Evolutionary conservation across 2,888 invertebrate genomes (phyloP).

Genomic region (Ophion ventricosus): DNA sequence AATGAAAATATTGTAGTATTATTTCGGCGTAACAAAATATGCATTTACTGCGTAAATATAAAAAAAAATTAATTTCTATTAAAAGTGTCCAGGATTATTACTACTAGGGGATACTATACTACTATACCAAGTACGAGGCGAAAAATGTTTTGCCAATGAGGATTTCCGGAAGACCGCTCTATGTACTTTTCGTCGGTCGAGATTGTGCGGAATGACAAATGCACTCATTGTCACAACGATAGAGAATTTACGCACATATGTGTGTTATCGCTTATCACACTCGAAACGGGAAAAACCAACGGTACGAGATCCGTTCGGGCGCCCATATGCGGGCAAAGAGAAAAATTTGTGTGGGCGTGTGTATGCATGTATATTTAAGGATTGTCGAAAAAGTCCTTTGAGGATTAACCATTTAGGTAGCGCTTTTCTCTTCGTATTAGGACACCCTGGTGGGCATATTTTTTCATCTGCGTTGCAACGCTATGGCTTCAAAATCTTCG

Average conservation of each 20-base stretch:
- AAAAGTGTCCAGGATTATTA: too few relatives aligned
- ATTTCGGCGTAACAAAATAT: too few relatives aligned
- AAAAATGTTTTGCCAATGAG: neutral
- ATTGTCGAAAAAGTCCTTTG: conserved; percentile 20
- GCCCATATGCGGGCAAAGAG: conserved; percentile 9
- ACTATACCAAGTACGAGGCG: neutral
- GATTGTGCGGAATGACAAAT: conserved; percentile 26
- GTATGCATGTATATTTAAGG: conserved; percentile 7
- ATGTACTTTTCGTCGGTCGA: neutral
- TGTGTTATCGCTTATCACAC: conserved; percentile 51
- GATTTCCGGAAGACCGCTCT: neutral
- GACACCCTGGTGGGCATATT: conserved; percentile 12
- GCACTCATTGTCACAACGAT: conserved; percentile 37
- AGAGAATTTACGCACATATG: neutral
- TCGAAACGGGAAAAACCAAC: conserved; percentile 52
- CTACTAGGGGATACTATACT: neutral
- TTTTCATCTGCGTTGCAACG: conserved; percentile 13
- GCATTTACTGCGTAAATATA: too few relatives aligned
- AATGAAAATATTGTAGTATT: too few relatives aligned
- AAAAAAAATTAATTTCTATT: too few relatives aligned
- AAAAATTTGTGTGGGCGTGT: conserved; percentile 17
- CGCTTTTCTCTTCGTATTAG: neutral
- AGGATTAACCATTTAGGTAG: conserved; percentile 30
- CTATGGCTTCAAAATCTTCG: conserved; percentile 3
- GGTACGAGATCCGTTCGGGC: conserved; percentile 21